These are phyloP conservation scores for Lampris megalopsis DNA, from an alignment of 2,113 vertebrate species.

Conservation along the genomic window DNA sequence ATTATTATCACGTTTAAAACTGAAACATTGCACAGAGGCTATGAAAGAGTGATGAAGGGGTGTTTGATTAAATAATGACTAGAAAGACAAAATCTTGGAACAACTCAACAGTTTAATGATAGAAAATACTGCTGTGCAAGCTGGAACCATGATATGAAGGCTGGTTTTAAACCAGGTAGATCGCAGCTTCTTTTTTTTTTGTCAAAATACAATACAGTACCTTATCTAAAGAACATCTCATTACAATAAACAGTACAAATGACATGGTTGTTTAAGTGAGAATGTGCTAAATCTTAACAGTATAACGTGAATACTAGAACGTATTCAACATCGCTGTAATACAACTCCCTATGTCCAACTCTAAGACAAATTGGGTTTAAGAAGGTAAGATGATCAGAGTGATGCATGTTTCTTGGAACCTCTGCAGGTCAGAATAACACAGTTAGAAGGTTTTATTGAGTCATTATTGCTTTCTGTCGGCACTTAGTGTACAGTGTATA, in stretches of 20 bases:
- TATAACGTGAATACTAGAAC: constrained; percentile 76
- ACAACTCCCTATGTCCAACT: not conserved
- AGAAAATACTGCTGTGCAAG: constrained; percentile 4
- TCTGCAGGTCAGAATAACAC: not conserved
- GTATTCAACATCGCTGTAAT: constrained; percentile 69
- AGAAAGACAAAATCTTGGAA: not conserved
- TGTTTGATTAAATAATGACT: constrained; percentile 3
- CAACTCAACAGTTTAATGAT: constrained; percentile 22
- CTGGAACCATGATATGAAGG: not conserved
- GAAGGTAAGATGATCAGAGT: constrained; percentile 15
- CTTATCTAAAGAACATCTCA: constrained; percentile 1
- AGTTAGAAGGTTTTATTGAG: not conserved
- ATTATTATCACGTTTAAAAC: not conserved
- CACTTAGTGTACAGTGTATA: constrained; percentile 44
- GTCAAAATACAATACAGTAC: constrained; percentile 14
- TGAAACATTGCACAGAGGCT: no score
- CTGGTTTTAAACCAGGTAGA: constrained; percentile 5
- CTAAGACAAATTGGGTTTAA: constrained; percentile 5
- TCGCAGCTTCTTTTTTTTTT: constrained; percentile 34
- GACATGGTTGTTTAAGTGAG: not conserved
- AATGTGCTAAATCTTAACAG: not conserved
- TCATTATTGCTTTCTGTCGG: constrained; percentile 45
- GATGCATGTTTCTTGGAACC: not conserved
- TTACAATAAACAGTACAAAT: not conserved
- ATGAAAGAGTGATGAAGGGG: not conserved